Conservation (phyloP, 2,888 invertebrate genomes). For the Nycteola revayana region DNA sequence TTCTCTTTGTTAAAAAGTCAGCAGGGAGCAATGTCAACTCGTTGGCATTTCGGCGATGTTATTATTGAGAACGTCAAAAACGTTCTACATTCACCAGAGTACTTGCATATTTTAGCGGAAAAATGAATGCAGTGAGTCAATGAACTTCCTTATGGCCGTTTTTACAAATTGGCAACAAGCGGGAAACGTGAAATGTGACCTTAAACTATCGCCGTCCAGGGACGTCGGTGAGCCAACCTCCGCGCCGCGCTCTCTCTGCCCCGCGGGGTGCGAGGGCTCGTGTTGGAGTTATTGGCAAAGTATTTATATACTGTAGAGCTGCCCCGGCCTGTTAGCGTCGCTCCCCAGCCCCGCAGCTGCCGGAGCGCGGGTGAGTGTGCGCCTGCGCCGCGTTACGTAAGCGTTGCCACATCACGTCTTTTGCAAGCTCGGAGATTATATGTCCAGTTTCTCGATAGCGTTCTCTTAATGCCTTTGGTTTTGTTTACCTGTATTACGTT, state of each 20-base stretch:
- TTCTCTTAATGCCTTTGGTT: not conserved
- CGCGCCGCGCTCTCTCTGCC: too few relatives aligned
- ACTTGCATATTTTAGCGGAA: slow-evolving; percentile 14
- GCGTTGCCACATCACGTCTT: slow-evolving; percentile 3
- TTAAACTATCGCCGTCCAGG: slow-evolving; percentile 1
- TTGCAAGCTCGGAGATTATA: slow-evolving; percentile 2
- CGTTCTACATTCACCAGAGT: too few relatives aligned
- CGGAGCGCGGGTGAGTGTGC: not conserved
- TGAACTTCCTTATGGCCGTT: slow-evolving; percentile 16
- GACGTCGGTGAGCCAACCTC: too few relatives aligned
- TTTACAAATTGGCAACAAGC: slow-evolving; percentile 12
- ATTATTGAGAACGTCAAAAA: too few relatives aligned
- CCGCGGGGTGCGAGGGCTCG: too few relatives aligned
- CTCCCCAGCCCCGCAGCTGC: too few relatives aligned
- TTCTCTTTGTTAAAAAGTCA: too few relatives aligned
- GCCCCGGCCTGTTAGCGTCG: too few relatives aligned
- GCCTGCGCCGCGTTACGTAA: not conserved
- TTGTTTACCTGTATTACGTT: slow-evolving; percentile 11
- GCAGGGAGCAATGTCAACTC: too few relatives aligned
- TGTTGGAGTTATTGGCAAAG: too few relatives aligned
- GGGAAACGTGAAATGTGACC: slow-evolving; percentile 21
- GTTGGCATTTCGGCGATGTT: too few relatives aligned
- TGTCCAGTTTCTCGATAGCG: slow-evolving; percentile 1
- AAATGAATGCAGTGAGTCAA: not conserved
- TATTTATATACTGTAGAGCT: too few relatives aligned